Base-by-base conservation (phyloP, 1,140 invertebrate genomes). In the Helicoverpa armigera region DNA sequence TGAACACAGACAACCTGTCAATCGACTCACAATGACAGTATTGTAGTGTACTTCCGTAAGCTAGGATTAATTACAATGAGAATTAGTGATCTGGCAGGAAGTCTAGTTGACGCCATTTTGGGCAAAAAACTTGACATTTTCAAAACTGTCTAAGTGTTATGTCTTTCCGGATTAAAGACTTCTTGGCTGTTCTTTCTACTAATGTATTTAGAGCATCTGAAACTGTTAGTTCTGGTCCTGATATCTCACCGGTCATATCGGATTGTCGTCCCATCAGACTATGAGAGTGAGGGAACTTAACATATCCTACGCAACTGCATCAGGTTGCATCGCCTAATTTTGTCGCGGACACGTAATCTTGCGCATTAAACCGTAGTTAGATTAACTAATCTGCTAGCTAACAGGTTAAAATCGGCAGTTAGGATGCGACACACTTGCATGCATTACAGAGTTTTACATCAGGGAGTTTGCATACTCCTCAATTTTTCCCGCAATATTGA, bases 1-100 rank as follows among this genome's bases (percentile, higher is more conserved):
- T 29, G 67, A 29, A 50, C 60, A n/a, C 54, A 29, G 35, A 50
- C 83, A 87, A 86, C 84, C 83, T 85, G 83, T 76, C 81, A 75
- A 74, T 72, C 61, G 58, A 56, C 77, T 72, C 79, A 58, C 54
- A 56, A 56, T 73, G 13, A 72, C 23, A 48, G 35, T 53, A 53
- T 77, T 65, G 60, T 63, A 43, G 54, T 1, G 18, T 18, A 63
- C 60, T 77, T 77, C 75, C 54, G 67, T 65, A 60, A 60, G 12
- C 23, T 60, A n/a, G n/a, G 29, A 9, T 58, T 56, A 56, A 9
- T 58, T 23, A 60, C 18, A 12, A 29, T 60, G 18, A 29, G 58
- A 29, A 60, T 13, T 12, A 29, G 5, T 4, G 1, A 1, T 60
- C 2, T 29, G 58, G 29, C 58, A 60, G 58, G 23, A 23, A 3